Base-by-base conservation (phyloP, 92 coral and sea anemone genomes). In the Zoanthus gigantus region DNA sequence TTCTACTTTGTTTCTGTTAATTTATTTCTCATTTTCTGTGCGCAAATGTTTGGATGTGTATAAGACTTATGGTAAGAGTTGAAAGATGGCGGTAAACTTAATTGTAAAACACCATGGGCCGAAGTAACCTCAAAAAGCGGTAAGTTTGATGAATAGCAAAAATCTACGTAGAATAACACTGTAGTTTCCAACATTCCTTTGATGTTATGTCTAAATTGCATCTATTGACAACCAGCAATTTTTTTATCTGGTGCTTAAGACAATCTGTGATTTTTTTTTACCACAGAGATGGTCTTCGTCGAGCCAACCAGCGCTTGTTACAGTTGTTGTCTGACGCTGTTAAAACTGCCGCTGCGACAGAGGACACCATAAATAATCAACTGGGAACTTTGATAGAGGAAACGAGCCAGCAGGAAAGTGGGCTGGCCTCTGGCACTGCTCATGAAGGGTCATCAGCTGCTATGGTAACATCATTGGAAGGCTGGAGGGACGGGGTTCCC, bases 321-420 rank as follows among this genome's bases (percentile, higher is more conserved):
- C 93, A 93, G 82, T 96, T 93, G 32, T 84, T 97, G 17, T 95
- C 99, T 46, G 93, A 94, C 68, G 89, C 91, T n/a, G 98, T 97
- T 2, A 95, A 80, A 76, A 92, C 93, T 30, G 96, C 99, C 16
- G 94, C 95, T 12, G 91, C 93, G 2, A 95, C 98, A 1, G 99
- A 97, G 81, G 99, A 95, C 77, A 94, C 97, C 9, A 97, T 97
- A 42, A 95, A 94, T 72, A 93, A 94, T 45, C 98, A 96, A 72
- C 79, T 97, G 29, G 99, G 95, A 61, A 95, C 94, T 78, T 92
- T 97, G 83, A 91, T 97, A 29, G 97, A 97, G 72, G 98, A 97
- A 87, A 92, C 99, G 1, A 93, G 98, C 86, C 95, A 88, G 88
- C 83, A 85, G 29, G 98, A 97, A 83, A 93, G 94, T 34, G 97